Evolutionary conservation across 2,113 vertebrate species (phyloP), one percentile per base, ranked within the genome.

Genomic region (Hemibates koningsi): DNA sequence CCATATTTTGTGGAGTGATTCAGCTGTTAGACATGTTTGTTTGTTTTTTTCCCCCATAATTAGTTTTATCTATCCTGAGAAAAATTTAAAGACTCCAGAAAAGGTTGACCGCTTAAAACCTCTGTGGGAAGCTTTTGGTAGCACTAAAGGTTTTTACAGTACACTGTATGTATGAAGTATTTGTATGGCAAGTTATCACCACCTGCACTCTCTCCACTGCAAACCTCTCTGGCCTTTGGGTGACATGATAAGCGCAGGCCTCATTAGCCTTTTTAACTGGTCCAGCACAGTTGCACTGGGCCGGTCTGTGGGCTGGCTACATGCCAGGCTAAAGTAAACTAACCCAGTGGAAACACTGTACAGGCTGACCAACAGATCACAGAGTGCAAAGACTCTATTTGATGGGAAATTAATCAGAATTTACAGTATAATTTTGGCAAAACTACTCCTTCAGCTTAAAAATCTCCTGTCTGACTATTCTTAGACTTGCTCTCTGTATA

Each of bases 181-280:
- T 9, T 84, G 34, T 34, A 19, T 32, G 43, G 24, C 53, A 19
- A n/a, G n/a, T 38, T 79, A 52, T 78, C 45, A 52, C 45, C 45
- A 78, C 73, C 73, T 78, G 73, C 12, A 21, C 79, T 21, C 61
- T 66, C 84, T 48, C 45, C 73, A 78, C 73, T 78, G 45, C 45
- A 78, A 78, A 78, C 78, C 83, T 59, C 83, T 53, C 56, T 86
- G 80, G 87, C 87, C 91, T 76, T 53, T 59, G 81, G 71, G 73
- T 86, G 91, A 93, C 88, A 90, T 76, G 95, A 96, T 94, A 92
- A 95, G 88, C 50, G 1, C 34, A 6, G 57, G 82, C 81, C 94
- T 95, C 95, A 96, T 96, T 95, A 95, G 93, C 94, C 93, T 93
- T 95, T 95, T 94, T 96, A 96, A 96, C 96, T 96, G 93, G 95